These are phyloP conservation scores for Auanema freiburgensis DNA, from an alignment of 2,888 invertebrate genomes.

Conservation along the genomic window DNA sequence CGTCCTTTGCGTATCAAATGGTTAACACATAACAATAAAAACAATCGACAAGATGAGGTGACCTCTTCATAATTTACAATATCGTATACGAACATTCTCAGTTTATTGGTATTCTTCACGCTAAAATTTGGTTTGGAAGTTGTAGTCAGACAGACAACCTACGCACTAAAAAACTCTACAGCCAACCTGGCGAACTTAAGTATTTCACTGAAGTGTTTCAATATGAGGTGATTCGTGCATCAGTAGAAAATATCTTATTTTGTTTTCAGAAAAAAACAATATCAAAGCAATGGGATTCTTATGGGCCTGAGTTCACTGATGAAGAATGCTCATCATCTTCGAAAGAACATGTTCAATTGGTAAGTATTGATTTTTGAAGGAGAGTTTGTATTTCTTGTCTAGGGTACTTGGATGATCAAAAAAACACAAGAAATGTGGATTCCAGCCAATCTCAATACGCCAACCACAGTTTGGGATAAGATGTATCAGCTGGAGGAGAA, in stretches of 20 bases:
- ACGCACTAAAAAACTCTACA: constrained; percentile 15
- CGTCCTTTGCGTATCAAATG: constrained; percentile 36
- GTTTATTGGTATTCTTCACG: constrained; percentile 50
- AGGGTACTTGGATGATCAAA: constrained; percentile 41
- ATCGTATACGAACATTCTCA: constrained; percentile 10
- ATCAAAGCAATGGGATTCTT: too few relatives aligned
- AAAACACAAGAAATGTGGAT: constrained; percentile 43
- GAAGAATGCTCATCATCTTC: too few relatives aligned
- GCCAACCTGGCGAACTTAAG: constrained; percentile 47
- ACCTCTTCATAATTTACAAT: neutral
- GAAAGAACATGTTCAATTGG: neutral
- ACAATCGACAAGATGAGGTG: constrained; percentile 30
- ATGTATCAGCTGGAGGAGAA: constrained; percentile 33
- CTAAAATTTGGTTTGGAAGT: constrained; percentile 52
- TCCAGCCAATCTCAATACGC: constrained; percentile 19
- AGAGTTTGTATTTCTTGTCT: neutral
- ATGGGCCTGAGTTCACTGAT: too few relatives aligned
- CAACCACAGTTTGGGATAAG: constrained; percentile 26
- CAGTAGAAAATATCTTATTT: neutral
- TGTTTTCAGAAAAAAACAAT: too few relatives aligned
- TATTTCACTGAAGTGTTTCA: constrained; percentile 50
- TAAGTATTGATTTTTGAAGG: neutral
- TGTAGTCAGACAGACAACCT: constrained; percentile 21
- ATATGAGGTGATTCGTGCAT: constrained; percentile 34
- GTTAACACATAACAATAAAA: constrained; percentile 30